These are phyloP conservation scores for Penaeus monodon DNA, from an alignment of 2,888 invertebrate species.

Conservation along the genomic window DNA sequence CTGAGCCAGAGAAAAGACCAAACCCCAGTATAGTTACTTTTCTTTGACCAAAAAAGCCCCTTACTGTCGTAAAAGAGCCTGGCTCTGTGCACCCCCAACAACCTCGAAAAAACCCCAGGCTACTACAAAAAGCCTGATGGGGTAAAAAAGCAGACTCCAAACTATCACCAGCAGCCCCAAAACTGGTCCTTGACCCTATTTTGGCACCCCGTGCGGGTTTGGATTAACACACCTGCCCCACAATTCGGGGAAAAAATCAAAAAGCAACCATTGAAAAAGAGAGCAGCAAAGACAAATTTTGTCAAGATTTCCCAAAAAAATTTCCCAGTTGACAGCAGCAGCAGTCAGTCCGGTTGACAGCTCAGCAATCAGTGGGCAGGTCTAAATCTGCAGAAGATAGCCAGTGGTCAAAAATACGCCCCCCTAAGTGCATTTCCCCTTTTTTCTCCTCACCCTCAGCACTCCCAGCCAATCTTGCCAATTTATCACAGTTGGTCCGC, in stretches of 20 bases:
- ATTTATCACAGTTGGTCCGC: constrained; percentile 64
- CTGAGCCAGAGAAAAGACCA: constrained; percentile 53
- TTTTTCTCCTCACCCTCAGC: constrained; percentile 50
- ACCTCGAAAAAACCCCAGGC: constrained; percentile 50
- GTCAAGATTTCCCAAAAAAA: constrained; percentile 31
- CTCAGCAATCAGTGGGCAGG: constrained; percentile 39
- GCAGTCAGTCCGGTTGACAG: constrained; percentile 16
- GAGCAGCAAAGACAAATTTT: constrained; percentile 40
- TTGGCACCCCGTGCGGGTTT: constrained; percentile 43
- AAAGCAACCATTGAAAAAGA: constrained; percentile 57
- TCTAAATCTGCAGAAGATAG: constrained; percentile 50
- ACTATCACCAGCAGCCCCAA: constrained; percentile 45
- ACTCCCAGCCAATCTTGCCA: constrained; percentile 63
- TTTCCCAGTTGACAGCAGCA: constrained; percentile 25
- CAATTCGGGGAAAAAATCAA: constrained; percentile 37
- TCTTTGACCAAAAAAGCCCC: constrained; percentile 63
- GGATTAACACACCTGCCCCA: constrained; percentile 47
- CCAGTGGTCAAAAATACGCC: constrained; percentile 19
- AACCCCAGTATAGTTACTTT: constrained; percentile 63
- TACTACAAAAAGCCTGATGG: constrained; percentile 46
- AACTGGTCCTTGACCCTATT: constrained; percentile 31
- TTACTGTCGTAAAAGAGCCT: constrained; percentile 64
- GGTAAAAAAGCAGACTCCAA: constrained; percentile 46
- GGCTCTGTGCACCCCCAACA: constrained; percentile 50
- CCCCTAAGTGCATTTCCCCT: constrained; percentile 35